Evolutionary conservation across 2,113 vertebrate species (phyloP).

Genomic region (Trematomus loennbergii): DNA sequence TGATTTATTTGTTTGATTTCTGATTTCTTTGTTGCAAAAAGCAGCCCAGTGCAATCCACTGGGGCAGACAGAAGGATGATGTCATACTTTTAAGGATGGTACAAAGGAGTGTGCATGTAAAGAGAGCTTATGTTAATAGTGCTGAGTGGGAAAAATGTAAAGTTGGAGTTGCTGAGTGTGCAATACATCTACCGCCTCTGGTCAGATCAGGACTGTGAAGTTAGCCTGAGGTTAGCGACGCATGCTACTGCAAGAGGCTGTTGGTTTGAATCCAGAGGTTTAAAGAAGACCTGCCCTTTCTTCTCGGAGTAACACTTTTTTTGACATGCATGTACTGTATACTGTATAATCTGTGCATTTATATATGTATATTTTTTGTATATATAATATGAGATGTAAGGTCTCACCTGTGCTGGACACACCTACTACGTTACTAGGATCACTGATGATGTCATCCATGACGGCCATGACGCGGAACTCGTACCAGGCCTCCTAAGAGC

Average conservation of each 20-base stretch:
- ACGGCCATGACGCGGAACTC: conserved; percentile 97
- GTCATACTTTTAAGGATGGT: conserved; percentile 64
- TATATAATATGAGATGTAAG: neutral
- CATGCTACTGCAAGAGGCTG: conserved; percentile 37
- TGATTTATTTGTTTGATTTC: conserved; percentile 12
- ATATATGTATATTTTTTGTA: too few relatives aligned
- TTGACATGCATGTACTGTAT: neutral
- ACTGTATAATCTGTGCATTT: too few relatives aligned
- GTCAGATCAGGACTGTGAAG: conserved; percentile 17
- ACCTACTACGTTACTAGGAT: conserved; percentile 95
- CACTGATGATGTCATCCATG: conserved; percentile 97
- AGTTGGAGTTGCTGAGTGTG: conserved; percentile 70
- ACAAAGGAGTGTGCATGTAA: conserved; percentile 54
- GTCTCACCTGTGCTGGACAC: conserved; percentile 97
- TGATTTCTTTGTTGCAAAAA: conserved; percentile 19
- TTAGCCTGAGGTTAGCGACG: conserved; percentile 37
- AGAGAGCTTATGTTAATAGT: conserved; percentile 52
- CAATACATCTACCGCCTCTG: conserved; percentile 48
- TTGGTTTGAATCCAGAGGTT: conserved; percentile 23
- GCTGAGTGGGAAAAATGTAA: conserved; percentile 65
- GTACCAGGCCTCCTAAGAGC: conserved; percentile 94
- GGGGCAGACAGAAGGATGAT: conserved; percentile 58
- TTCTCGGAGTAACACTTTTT: neutral
- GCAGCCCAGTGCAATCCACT: conserved; percentile 1
- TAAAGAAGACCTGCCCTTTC: neutral